phyloP scores from a whole-genome alignment of 2,797 vertebrate genomes.

The Champsocephalus esox region DNA sequence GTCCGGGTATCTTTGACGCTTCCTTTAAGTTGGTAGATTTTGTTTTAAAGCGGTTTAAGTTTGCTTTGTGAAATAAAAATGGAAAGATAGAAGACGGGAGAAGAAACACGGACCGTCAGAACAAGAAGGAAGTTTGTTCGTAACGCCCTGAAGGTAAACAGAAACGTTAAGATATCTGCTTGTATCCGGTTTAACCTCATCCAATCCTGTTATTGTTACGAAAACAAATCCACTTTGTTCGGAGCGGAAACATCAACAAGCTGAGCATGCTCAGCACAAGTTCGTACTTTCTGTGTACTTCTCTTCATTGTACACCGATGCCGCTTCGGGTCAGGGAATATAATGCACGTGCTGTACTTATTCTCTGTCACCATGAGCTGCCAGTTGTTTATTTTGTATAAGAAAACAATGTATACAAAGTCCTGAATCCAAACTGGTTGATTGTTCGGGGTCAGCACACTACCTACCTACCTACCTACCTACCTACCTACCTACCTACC shows the following conservation, averaged over 20 bases:
- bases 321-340: no score
- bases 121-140: neutral
- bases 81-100: neutral
- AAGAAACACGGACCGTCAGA: rapidly evolving
- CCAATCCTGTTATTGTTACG: rapidly evolving
- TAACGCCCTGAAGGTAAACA: slow-evolving; percentile 34
- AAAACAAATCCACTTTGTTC: rapidly evolving
- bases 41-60: slow-evolving; percentile 1
- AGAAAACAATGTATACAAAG: neutral
- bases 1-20: slow-evolving; percentile 59
- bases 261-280: neutral
- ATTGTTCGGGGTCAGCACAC: neutral
- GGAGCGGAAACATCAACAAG: neutral
- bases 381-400: no score
- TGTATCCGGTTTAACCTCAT: neutral
- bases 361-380: neutral
- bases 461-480: no score
- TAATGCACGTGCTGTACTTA: neutral
- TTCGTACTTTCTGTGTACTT: no score
- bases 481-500: no score
- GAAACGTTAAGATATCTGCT: neutral
- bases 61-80: neutral
- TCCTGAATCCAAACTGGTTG: neutral
- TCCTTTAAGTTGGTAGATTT: neutral
- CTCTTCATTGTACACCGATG: no score